phyloP scores from a whole-genome alignment of 2,888 invertebrate species.

The Ichneumoninae sp. region DNA sequence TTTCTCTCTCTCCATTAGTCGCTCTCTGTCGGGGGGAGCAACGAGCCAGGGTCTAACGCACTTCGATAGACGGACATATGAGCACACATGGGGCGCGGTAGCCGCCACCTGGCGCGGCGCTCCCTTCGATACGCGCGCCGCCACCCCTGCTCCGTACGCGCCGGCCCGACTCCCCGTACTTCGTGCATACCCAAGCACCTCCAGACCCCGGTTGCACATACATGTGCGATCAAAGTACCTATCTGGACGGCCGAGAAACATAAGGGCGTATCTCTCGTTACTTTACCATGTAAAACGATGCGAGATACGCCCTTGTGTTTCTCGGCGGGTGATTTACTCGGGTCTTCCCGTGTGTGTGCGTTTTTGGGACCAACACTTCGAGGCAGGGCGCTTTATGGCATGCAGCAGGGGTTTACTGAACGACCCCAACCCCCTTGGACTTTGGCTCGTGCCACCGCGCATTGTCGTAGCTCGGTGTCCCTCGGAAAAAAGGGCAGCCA shows the following conservation, averaged over 20 bases:
- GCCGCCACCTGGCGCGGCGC: conserved; percentile 81
- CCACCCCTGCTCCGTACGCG: conserved; percentile 56
- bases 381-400: background rate
- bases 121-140: conserved; percentile 62
- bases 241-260: background rate
- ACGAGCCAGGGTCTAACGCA: conserved; percentile 55
- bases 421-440: conserved; percentile 73
- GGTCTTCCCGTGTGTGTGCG: background rate
- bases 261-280: background rate
- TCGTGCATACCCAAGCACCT: conserved; percentile 43
- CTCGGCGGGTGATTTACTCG: background rate
- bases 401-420: conserved; percentile 42
- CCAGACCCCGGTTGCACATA: background rate
- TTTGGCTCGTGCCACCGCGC: conserved; percentile 82
- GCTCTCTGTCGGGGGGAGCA: conserved; percentile 50
- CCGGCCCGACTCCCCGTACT: conserved; percentile 58
- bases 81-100: conserved; percentile 78
- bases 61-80: conserved; percentile 68
- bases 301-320: background rate
- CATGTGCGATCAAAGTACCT: conserved; percentile 6
- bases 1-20: conserved; percentile 31
- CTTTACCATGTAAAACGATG: background rate
- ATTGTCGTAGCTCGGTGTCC: conserved; percentile 75
- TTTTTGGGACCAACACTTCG: conserved; percentile 25
- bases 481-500: conserved; percentile 60